These are phyloP conservation scores for Plutella xylostella DNA, from an alignment of 2,888 invertebrate genomes.

Conservation along the genomic window DNA sequence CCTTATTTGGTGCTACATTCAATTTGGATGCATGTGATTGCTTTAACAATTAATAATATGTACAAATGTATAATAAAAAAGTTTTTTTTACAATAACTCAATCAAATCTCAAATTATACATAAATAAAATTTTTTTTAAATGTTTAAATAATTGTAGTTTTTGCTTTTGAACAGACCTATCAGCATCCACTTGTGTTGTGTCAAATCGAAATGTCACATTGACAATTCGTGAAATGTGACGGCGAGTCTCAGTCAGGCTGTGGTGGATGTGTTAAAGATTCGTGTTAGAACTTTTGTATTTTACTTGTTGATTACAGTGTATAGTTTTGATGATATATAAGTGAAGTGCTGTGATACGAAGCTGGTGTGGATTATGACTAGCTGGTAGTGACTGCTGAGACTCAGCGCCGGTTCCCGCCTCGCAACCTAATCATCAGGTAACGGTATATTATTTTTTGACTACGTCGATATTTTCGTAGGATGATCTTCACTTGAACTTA, in stretches of 20 bases:
- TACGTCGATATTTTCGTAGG: conserved; percentile 43
- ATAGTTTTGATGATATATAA: conserved; percentile 39
- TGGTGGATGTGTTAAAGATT: conserved; percentile 25
- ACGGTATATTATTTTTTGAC: conserved; percentile 58
- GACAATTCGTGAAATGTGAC: conserved; percentile 53
- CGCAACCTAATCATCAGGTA: conserved; percentile 40
- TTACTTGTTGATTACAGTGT: conserved; percentile 62
- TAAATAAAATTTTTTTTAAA: no score
- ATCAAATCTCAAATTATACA: no score
- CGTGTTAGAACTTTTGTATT: conserved; percentile 48
- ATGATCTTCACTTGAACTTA: conserved; percentile 26
- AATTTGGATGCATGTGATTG: no score
- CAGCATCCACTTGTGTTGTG: no score
- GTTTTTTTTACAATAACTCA: no score
- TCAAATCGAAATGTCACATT: no score
- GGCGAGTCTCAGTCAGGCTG: no score
- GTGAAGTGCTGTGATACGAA: conserved; percentile 32
- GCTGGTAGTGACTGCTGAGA: conserved; percentile 17
- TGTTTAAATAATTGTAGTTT: no score
- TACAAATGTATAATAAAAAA: no score
- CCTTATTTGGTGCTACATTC: no score
- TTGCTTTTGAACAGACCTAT: no score
- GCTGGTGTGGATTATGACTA: conserved; percentile 34
- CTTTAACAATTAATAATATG: no score
- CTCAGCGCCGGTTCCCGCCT: conserved; percentile 21